Percentiles rank a stretch among this genome's conserved stretches.
Evolutionary conservation across 2,797 vertebrate genomes (phyloP).

Genomic region (Malacoraja senta): DNA sequence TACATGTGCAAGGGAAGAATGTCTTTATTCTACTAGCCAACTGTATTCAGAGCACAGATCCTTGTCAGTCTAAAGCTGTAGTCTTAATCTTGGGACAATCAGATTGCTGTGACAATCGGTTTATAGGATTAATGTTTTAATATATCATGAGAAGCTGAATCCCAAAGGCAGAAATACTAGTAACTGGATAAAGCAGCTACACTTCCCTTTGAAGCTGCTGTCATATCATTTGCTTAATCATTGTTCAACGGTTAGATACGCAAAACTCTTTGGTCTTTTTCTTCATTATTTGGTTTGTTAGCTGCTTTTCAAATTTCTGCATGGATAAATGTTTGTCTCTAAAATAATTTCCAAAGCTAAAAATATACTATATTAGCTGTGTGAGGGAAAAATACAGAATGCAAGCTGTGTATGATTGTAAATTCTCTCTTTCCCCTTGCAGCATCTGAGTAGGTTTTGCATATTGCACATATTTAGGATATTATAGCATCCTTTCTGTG

Average conservation of each 20-base stretch:
- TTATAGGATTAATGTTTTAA: constrained; percentile 35
- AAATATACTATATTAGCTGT: neutral
- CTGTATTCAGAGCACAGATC: constrained; percentile 29
- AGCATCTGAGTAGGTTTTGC: neutral
- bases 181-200: neutral
- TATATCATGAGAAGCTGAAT: constrained; percentile 34
- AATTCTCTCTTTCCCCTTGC: constrained; percentile 22
- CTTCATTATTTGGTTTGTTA: neutral
- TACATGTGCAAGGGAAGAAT: neutral
- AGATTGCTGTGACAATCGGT: constrained; percentile 38
- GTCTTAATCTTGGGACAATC: constrained; percentile 36
- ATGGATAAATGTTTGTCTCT: constrained; percentile 3
- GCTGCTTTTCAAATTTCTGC: neutral
- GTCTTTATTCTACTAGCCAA: neutral
- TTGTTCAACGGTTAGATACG: neutral
- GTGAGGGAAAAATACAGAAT: neutral
- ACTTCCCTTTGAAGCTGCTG: constrained; percentile 1
- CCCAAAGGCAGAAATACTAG: constrained; percentile 35
- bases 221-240: neutral
- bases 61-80: constrained; percentile 24
- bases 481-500: neutral
- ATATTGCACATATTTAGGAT: constrained; percentile 27
- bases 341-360: neutral
- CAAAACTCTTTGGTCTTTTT: constrained; percentile 9
- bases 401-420: neutral